Evolutionary conservation across 2,113 vertebrate genomes (phyloP).

Genomic region (Amphiprion ocellaris): DNA sequence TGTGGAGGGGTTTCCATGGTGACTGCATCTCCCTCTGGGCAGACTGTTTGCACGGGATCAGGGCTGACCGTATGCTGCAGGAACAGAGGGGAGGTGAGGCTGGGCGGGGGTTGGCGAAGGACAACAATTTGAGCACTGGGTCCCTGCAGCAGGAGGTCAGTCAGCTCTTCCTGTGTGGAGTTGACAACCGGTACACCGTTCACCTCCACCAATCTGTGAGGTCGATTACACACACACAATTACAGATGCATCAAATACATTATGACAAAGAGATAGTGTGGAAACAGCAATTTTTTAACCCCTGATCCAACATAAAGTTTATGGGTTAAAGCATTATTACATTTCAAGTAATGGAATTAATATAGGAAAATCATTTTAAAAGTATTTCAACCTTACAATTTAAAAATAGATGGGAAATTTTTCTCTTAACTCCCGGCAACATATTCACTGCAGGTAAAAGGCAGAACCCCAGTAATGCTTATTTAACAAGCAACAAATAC

Average conservation of each 20-base stretch:
- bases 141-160: slow-evolving; percentile 64
- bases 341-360: neutral
- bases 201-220: slow-evolving; percentile 78
- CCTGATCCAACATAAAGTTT: too few species aligned
- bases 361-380: neutral
- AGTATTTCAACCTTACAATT: too few species aligned
- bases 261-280: neutral
- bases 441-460: slow-evolving; percentile 7
- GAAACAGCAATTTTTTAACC: neutral
- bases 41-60: slow-evolving; percentile 17
- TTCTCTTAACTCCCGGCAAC: neutral
- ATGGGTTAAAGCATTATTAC: neutral
- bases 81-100: slow-evolving; percentile 21
- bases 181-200: slow-evolving; percentile 76
- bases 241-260: neutral
- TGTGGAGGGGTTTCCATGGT: slow-evolving; percentile 56
- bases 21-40: slow-evolving; percentile 33
- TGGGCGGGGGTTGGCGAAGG: slow-evolving; percentile 68
- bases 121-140: slow-evolving; percentile 73
- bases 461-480: neutral
- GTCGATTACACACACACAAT: neutral
- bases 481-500: slow-evolving; percentile 10
- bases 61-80: slow-evolving; percentile 30
- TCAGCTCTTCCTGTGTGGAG: slow-evolving; percentile 71
- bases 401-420: neutral